These are phyloP conservation scores for Tragelaphus strepsiceros DNA, from an alignment of 2,113 vertebrate species.

Conservation along the genomic window DNA sequence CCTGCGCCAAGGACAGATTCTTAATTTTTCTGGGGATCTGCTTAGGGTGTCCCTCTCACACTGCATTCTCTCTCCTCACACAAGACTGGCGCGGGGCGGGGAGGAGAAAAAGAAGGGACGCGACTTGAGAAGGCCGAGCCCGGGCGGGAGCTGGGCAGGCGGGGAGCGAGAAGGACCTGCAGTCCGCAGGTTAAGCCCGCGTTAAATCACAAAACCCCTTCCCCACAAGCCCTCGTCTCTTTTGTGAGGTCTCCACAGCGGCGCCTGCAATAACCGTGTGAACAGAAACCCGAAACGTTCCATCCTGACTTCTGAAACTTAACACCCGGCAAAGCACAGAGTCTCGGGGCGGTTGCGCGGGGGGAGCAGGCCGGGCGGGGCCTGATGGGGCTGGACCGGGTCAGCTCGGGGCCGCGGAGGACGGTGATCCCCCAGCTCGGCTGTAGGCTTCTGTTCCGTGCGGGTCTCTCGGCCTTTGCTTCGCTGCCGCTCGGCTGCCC, in stretches of 20 bases:
- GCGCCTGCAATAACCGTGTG: conserved; percentile 26
- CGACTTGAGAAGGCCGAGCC: not conserved
- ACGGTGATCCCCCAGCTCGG: not conserved
- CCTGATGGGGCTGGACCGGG: not conserved
- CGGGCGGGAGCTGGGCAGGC: not conserved
- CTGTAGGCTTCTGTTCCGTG: not conserved
- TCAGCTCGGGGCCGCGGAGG: not conserved
- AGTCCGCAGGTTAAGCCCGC: not conserved
- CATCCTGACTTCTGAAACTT: conserved; percentile 66
- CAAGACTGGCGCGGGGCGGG: not conserved
- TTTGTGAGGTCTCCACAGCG: not conserved
- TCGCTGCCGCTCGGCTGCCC: not conserved
- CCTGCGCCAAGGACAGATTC: not conserved
- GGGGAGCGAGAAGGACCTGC: not conserved
- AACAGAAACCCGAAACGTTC: conserved; percentile 63
- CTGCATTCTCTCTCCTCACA: not conserved
- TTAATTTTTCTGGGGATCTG: not conserved
- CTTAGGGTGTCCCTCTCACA: not conserved
- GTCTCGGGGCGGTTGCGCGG: not conserved
- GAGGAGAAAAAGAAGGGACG: not conserved
- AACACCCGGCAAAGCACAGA: conserved; percentile 28
- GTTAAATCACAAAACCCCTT: not conserved
- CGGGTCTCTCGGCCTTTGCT: not conserved
- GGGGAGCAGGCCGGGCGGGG: not conserved
- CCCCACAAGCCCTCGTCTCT: not conserved